Conservation (phyloP, 2,797 vertebrate species). For the Lemur catta region DNA sequence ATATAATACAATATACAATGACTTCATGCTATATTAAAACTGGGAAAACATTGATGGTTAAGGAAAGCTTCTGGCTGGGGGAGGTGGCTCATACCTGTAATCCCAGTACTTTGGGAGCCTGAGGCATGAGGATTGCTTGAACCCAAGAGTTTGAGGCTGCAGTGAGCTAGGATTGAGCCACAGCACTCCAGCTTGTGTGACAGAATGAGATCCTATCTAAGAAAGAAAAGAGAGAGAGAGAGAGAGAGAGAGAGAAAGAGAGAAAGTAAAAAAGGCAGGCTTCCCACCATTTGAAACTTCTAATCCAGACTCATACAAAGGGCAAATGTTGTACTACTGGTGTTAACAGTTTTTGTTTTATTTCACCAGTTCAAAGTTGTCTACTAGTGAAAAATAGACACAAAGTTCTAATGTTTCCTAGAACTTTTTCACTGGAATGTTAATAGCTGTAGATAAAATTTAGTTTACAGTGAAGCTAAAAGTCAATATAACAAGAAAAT, state of each 20-base stretch:
- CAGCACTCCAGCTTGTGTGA: background rate
- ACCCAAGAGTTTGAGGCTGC: background rate
- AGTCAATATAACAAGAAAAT: conserved; percentile 6
- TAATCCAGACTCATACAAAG: background rate
- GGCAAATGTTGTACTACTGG: background rate
- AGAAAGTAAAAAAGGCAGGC: background rate
- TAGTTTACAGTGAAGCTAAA: background rate
- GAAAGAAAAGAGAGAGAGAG: background rate
- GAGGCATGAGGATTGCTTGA: background rate
- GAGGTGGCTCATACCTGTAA: background rate
- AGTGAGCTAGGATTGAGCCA: background rate
- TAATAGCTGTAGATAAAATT: background rate
- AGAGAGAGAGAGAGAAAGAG: no score
- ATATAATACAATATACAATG: background rate
- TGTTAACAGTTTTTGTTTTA: background rate
- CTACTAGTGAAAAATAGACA: background rate
- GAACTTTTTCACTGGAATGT: background rate
- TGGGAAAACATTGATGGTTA: background rate
- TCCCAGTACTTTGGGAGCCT: background rate
- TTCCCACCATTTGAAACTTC: background rate
- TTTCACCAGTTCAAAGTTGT: background rate
- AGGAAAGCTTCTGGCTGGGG: background rate
- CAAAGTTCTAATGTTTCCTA: background rate
- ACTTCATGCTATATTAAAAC: background rate
- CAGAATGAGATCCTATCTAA: background rate